Percentiles rank a stretch among this genome's conserved stretches.
Evolutionary conservation across 2,113 vertebrate genomes (phyloP).

Genomic region (Naja naja): DNA sequence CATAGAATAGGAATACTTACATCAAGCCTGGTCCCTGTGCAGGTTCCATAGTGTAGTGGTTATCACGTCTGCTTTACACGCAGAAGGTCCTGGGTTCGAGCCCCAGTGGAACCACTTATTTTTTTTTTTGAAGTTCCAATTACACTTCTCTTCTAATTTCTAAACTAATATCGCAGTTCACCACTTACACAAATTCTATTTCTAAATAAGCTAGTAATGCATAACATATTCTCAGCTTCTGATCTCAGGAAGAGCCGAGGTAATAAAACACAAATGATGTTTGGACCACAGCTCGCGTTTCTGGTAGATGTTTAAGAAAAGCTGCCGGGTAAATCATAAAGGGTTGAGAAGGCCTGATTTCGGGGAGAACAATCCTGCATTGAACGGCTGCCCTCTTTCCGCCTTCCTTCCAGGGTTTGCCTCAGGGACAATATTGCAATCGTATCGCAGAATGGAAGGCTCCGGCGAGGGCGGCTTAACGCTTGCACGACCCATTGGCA

Average conservation of each 20-base stretch:
- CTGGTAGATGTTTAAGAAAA: neutral
- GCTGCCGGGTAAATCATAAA: neutral
- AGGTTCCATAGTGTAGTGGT: constrained; percentile 89
- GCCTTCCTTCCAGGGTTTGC: neutral
- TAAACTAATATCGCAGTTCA: neutral
- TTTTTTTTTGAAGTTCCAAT: fast-evolving
- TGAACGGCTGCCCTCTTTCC: neutral
- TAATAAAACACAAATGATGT: neutral
- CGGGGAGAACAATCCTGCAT: too few relatives aligned
- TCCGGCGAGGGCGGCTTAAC: neutral
- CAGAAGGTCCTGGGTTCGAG: constrained; percentile 91
- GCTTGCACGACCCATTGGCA: neutral
- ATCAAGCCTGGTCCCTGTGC: fast-evolving
- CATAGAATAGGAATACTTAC: neutral
- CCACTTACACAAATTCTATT: neutral
- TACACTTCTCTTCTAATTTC: neutral
- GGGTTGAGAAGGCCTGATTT: neutral
- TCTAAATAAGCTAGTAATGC: neutral
- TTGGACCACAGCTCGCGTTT: neutral
- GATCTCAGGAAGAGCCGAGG: neutral
- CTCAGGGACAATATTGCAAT: neutral
- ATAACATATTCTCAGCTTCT: neutral
- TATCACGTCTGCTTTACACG: constrained; percentile 91
- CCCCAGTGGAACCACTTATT: constrained; percentile 91
- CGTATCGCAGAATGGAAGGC: neutral